Evolutionary conservation across 1,140 invertebrate species (phyloP).

Genomic region (Schlechtendalia chinensis): DNA sequence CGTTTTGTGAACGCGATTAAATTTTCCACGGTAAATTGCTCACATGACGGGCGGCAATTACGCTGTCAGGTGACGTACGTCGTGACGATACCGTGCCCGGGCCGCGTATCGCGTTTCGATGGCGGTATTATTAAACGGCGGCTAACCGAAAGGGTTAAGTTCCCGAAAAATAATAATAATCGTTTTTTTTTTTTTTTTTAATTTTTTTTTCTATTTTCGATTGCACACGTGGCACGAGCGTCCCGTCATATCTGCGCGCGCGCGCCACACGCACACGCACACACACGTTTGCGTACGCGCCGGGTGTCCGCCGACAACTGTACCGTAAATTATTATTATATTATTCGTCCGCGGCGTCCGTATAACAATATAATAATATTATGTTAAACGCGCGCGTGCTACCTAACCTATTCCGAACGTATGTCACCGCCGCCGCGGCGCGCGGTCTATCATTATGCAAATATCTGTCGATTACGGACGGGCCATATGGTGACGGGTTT

Average conservation of each 20-base stretch:
- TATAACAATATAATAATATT: too few species aligned
- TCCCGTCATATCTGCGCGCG: too few species aligned
- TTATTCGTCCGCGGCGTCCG: background rate
- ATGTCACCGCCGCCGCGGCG: too few species aligned
- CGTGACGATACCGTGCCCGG: too few species aligned
- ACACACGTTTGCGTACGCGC: background rate
- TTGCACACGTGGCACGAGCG: too few species aligned
- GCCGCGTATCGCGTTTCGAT: background rate
- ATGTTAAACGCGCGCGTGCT: background rate
- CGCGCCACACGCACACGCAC: background rate
- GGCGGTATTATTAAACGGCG: conserved; percentile 46
- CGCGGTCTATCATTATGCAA: conserved; percentile 42
- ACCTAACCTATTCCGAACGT: background rate
- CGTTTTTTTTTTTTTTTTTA: too few species aligned
- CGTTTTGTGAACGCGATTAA: conserved; percentile 5
- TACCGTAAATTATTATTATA: background rate
- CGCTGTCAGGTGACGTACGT: conserved; percentile 23
- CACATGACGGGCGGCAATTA: conserved; percentile 40
- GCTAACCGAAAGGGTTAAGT: conserved; percentile 43
- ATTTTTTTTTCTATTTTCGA: too few species aligned
- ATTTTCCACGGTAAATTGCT: conserved; percentile 28
- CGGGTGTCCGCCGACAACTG: conserved; percentile 39
- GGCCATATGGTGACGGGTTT: conserved; percentile 35
- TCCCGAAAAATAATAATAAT: background rate
- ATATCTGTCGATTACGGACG: background rate